Percentiles rank a stretch among this genome's conserved stretches.
Conservation (phyloP, 2,888 invertebrate species). For the Leptothorax acervorum region DNA sequence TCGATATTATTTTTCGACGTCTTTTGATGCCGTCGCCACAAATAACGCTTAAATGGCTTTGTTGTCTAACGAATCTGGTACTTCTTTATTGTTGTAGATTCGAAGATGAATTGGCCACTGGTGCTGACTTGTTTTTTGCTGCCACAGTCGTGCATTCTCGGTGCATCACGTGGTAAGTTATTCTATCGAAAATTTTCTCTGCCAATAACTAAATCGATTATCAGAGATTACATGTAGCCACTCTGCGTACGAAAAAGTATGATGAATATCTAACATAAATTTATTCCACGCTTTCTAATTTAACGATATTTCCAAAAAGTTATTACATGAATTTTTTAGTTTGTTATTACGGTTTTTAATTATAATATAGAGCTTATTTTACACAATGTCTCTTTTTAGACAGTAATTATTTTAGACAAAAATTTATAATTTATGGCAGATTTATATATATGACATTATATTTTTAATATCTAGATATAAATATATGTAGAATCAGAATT, state of each 20-base stretch:
- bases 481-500: background rate
- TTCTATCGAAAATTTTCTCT: conserved; percentile 52
- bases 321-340: background rate
- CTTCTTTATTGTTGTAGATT: conserved; percentile 64
- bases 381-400: background rate
- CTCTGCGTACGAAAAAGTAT: background rate
- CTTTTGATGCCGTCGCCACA: conserved; percentile 1
- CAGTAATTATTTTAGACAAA: background rate
- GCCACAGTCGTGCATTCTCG: conserved; percentile 79
- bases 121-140: conserved; percentile 80
- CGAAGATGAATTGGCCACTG: conserved; percentile 83
- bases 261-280: conserved; percentile 4
- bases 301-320: background rate
- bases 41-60: conserved; percentile 1
- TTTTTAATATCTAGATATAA: background rate
- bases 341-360: background rate
- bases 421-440: background rate
- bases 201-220: conserved; percentile 37
- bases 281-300: background rate
- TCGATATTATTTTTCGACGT: background rate
- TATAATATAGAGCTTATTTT: background rate
- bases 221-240: background rate
- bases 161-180: conserved; percentile 79
- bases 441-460: background rate
- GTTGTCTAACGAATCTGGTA: conserved; percentile 18